phyloP scores from a whole-genome alignment of 2,113 vertebrate species.

The Zapus hudsonius region DNA sequence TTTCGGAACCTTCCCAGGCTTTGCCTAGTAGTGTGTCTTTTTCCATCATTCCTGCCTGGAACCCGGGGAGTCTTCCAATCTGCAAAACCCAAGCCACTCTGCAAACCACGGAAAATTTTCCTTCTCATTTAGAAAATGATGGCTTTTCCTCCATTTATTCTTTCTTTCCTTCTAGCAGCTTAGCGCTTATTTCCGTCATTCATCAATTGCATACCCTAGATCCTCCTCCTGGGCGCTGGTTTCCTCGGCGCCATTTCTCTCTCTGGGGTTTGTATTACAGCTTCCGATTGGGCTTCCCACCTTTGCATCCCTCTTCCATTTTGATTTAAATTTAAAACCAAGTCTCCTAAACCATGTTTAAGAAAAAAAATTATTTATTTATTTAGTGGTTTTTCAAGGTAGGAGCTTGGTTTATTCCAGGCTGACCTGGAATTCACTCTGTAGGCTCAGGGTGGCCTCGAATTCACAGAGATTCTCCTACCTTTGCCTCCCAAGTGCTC shows the following conservation, averaged over 20 bases:
- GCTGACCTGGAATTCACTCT: too few relatives aligned
- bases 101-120: conserved; percentile 61
- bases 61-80: conserved; percentile 55
- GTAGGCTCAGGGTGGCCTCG: too few relatives aligned
- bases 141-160: conserved; percentile 22
- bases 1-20: conserved; percentile 51
- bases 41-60: conserved; percentile 76
- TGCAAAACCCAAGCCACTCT: conserved; percentile 53
- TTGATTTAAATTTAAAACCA: conserved; percentile 36
- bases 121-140: conserved; percentile 53
- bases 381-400: too few relatives aligned
- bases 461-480: too few relatives aligned
- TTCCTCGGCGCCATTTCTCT: background rate
- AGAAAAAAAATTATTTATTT: too few relatives aligned
- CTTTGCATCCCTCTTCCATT: background rate
- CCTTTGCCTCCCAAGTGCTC: too few relatives aligned
- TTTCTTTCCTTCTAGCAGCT: conserved; percentile 30
- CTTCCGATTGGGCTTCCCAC: background rate
- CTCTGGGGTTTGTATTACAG: background rate
- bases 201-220: background rate
- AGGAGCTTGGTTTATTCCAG: too few relatives aligned
- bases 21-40: conserved; percentile 59
- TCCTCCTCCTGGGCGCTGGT: background rate
- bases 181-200: conserved; percentile 40
- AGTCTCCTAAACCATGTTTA: background rate